These are phyloP conservation scores for Phalacrocorax aristotelis DNA, from an alignment of 2,113 vertebrate species.

Conservation along the genomic window DNA sequence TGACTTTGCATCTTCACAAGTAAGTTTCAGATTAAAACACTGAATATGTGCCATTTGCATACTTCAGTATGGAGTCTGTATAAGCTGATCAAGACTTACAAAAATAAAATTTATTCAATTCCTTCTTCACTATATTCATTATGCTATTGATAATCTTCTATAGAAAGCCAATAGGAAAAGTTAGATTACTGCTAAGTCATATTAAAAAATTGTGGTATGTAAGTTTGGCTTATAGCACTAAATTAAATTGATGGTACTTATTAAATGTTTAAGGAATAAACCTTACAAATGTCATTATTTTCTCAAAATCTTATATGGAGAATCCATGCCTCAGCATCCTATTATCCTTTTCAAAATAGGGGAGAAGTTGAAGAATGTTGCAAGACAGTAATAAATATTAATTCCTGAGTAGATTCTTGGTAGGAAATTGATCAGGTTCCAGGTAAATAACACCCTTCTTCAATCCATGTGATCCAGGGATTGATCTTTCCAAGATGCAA, in stretches of 20 bases:
- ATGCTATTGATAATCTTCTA: neutral
- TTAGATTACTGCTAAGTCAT: neutral
- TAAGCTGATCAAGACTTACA: neutral
- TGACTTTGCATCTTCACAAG: constrained; percentile 89
- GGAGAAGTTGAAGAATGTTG: neutral
- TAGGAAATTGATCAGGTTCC: neutral
- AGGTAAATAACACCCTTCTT: neutral
- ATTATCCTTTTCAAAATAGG: neutral
- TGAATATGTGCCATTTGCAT: neutral
- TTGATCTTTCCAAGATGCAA: neutral
- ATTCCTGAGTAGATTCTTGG: neutral
- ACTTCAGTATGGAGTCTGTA: neutral
- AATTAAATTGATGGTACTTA: neutral
- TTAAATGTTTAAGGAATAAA: neutral
- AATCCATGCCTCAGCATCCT: neutral
- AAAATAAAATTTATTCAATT: neutral
- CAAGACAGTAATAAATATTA: neutral
- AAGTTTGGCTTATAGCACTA: neutral
- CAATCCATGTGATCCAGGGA: neutral
- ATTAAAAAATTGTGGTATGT: neutral
- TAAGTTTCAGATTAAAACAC: constrained; percentile 39
- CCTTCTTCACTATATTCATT: neutral
- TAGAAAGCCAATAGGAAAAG: neutral
- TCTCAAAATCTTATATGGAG: neutral
- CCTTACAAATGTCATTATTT: neutral